Conservation (phyloP, 2,888 invertebrate species). For the Calameuta pallipes region DNA sequence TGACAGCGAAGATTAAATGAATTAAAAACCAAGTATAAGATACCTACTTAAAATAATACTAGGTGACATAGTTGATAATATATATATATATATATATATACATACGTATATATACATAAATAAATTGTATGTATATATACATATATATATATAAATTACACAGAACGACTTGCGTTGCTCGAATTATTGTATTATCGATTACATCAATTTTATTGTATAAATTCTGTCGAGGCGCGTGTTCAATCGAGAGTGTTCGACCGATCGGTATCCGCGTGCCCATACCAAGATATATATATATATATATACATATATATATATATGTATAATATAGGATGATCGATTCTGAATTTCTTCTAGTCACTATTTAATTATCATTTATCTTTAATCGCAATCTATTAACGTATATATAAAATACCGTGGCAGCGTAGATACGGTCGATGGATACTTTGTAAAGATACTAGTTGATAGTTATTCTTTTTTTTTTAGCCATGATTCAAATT, state of each 20-base stretch:
- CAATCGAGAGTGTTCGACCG: conserved; percentile 43
- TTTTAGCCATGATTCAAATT: not conserved
- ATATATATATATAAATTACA: conserved; percentile 30
- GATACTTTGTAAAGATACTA: not conserved
- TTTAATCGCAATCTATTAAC: not conserved
- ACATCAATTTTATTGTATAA: conserved; percentile 61
- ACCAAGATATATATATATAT: conserved; percentile 1
- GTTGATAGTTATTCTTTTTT: not conserved
- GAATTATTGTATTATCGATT: conserved; percentile 56
- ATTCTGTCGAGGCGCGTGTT: conserved; percentile 55
- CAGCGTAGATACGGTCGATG: not conserved
- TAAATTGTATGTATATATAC: conserved; percentile 25
- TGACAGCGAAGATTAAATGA: conserved; percentile 45
- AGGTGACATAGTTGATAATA: conserved; percentile 18
- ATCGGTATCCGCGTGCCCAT: not conserved
- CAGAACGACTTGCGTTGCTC: conserved; percentile 55
- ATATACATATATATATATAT: no score
- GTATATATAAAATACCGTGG: not conserved
- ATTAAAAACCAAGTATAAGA: not conserved
- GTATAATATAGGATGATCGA: not conserved
- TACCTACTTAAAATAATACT: conserved; percentile 21
- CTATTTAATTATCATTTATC: not conserved
- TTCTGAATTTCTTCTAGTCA: not conserved
- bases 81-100: conserved; percentile 38
- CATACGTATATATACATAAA: conserved; percentile 31